A percentile compares a stretch with the other conserved stretches of the same genome.
Conservation (phyloP, 2,888 invertebrate genomes). For the Rotaria socialis region DNA sequence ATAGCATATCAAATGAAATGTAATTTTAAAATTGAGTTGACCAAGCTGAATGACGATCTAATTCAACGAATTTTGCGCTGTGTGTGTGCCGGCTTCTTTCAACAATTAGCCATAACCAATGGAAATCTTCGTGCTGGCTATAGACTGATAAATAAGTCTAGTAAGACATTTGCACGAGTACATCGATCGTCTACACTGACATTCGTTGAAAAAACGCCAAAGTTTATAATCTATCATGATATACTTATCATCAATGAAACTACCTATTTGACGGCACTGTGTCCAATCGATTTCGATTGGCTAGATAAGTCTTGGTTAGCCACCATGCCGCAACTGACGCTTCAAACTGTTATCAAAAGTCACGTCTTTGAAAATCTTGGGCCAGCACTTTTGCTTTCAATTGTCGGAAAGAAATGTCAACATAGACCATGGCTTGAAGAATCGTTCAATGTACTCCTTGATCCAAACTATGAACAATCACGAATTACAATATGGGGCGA, state of each 20-base stretch:
- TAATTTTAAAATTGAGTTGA: not conserved
- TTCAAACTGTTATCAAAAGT: not conserved
- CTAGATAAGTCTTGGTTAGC: not conserved
- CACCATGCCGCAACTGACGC: not conserved
- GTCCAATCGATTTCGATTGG: not conserved
- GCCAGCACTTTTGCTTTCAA: not conserved
- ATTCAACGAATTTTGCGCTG: not conserved
- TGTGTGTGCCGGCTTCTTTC: not conserved
- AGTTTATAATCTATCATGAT: slow-evolving; percentile 18
- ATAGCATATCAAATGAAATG: not conserved
- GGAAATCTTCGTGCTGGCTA: not conserved
- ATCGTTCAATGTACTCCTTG: not conserved
- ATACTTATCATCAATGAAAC: not conserved
- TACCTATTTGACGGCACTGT: not conserved
- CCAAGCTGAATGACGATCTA: not conserved
- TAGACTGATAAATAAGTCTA: not conserved
- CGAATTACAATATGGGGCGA: not conserved
- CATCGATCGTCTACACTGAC: not conserved
- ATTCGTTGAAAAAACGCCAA: not conserved
- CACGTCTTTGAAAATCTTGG: not conserved
- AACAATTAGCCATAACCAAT: not conserved
- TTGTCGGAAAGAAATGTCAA: not conserved
- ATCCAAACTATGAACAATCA: not conserved
- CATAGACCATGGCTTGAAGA: not conserved
- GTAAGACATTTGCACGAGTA: not conserved